phyloP scores from a whole-genome alignment of 2,888 invertebrate genomes.

The Philhelius pedissequus region DNA sequence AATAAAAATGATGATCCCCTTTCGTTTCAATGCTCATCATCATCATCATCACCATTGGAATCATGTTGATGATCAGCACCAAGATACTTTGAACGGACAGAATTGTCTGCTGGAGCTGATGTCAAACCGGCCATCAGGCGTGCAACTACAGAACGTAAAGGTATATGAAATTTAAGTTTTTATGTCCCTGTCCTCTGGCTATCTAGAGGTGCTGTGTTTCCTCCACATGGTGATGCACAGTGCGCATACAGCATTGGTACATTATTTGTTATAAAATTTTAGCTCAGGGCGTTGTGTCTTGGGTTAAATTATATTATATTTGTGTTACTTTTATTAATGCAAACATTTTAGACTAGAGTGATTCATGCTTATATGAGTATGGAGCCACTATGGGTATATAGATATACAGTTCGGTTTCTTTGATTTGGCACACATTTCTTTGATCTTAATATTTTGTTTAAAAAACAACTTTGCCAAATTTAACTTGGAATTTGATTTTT shows the following conservation, averaged over 20 bases:
- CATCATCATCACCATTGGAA: constrained; percentile 16
- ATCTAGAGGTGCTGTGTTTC: constrained; percentile 1
- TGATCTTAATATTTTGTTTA: no score
- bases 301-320: constrained; percentile 6
- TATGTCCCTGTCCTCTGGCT: constrained; percentile 32
- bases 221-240: not conserved
- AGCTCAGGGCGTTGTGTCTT: constrained; percentile 2
- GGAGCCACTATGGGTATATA: not conserved
- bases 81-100: not conserved
- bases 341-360: not conserved
- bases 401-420: not conserved
- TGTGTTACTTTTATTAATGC: constrained; percentile 12
- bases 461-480: no score
- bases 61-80: constrained; percentile 27
- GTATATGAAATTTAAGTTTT: constrained; percentile 50
- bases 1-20: constrained; percentile 27
- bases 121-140: not conserved
- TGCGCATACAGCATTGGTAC: not conserved
- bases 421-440: no score
- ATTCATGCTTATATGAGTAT: not conserved
- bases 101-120: no score
- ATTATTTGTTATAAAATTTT: constrained; percentile 10
- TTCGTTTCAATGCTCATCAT: constrained; percentile 14
- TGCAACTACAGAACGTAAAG: not conserved
- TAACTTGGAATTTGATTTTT: no score